Percentiles rank a stretch among this genome's conserved stretches.
Evolutionary conservation across 2,888 invertebrate genomes (phyloP).

Genomic region (Cephus spinipes): DNA sequence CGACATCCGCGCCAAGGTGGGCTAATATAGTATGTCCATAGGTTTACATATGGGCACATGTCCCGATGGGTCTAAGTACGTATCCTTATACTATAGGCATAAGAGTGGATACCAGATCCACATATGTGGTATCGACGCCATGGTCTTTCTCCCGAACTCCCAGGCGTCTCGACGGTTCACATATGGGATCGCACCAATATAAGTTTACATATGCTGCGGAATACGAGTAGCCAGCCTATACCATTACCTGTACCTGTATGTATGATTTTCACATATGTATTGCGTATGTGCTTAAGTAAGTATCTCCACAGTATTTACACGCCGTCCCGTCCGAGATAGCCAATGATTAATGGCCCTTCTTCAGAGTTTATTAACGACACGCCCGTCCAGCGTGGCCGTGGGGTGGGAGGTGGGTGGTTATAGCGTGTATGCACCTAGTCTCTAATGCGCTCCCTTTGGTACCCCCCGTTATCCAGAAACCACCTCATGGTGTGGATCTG

Average conservation of each 20-base stretch:
- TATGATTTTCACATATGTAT: background rate
- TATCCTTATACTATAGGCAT: background rate
- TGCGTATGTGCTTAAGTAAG: conserved; percentile 43
- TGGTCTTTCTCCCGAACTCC: background rate
- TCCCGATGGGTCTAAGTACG: background rate
- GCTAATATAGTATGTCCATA: background rate
- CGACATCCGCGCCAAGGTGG: conserved; percentile 26
- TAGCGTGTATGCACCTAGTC: conserved; percentile 16
- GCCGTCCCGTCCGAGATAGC: conserved; percentile 46
- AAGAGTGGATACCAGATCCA: background rate
- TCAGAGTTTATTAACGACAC: conserved; percentile 57
- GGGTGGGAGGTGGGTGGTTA: background rate
- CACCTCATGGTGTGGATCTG: background rate
- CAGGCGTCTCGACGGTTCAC: conserved; percentile 10
- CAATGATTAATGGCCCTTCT: conserved; percentile 57
- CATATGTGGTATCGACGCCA: background rate
- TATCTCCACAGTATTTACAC: conserved; percentile 51
- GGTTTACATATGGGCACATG: background rate
- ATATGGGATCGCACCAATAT: conserved; percentile 10
- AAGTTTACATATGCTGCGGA: conserved; percentile 18
- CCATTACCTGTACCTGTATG: background rate
- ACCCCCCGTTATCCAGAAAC: background rate
- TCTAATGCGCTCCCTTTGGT: background rate
- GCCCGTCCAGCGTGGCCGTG: conserved; percentile 23
- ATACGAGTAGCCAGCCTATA: background rate